Conservation (phyloP, 2,113 vertebrate species). For the Lepisosteus osseus region DNA sequence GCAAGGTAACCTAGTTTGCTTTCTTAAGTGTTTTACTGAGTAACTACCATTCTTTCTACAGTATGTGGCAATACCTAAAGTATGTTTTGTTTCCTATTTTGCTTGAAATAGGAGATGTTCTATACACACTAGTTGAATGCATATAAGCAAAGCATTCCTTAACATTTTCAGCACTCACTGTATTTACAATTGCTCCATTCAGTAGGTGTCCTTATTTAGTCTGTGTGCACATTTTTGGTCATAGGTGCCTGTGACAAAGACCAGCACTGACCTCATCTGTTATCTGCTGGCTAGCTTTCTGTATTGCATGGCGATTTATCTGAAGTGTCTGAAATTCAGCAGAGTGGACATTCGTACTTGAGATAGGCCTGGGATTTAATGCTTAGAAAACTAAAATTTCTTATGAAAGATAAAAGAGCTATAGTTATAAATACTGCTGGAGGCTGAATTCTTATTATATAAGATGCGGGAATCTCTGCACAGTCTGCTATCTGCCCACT, state of each 20-base stretch:
- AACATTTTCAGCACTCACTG: too few relatives aligned
- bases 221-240: constrained; percentile 33
- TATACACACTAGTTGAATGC: too few relatives aligned
- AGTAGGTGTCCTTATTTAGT: constrained; percentile 42
- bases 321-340: constrained; percentile 31
- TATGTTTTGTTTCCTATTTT: too few relatives aligned
- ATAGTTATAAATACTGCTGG: constrained; percentile 58
- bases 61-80: too few relatives aligned
- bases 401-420: constrained; percentile 61
- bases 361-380: constrained; percentile 36
- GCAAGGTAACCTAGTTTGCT: too few relatives aligned
- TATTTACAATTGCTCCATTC: constrained; percentile 27
- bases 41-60: too few relatives aligned
- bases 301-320: background rate
- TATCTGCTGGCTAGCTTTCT: constrained; percentile 37
- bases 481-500: background rate
- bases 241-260: constrained; percentile 51
- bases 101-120: too few relatives aligned
- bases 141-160: too few relatives aligned
- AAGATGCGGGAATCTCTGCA: constrained; percentile 43
- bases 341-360: constrained; percentile 53
- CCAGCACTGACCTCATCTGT: constrained; percentile 42
- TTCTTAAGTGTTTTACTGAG: too few relatives aligned
- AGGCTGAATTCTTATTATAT: constrained; percentile 42
- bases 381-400: constrained; percentile 32